phyloP scores from a whole-genome alignment of 2,113 vertebrate species.

The Lagopus muta region DNA sequence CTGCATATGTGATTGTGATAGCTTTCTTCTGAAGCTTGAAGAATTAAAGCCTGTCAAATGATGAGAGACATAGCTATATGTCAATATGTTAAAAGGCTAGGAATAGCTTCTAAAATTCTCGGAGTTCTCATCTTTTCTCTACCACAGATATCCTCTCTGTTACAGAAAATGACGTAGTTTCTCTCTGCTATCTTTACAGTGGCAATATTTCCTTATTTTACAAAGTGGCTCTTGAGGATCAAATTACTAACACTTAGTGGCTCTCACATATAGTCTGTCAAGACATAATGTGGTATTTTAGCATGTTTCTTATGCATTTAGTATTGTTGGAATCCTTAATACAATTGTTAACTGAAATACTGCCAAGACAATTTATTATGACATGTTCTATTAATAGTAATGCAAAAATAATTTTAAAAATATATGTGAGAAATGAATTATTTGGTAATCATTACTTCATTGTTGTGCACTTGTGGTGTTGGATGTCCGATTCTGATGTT shows the following conservation, averaged over 20 bases:
- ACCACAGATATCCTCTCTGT: background rate
- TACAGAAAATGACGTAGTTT: background rate
- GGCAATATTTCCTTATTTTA: background rate
- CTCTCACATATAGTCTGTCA: background rate
- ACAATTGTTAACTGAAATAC: background rate
- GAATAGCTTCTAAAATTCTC: background rate
- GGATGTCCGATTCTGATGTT: background rate
- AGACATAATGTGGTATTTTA: background rate
- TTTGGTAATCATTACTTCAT: background rate
- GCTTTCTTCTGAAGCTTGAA: background rate
- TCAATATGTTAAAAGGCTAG: background rate
- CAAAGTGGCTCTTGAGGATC: background rate
- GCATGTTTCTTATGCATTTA: background rate
- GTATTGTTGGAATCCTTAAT: background rate
- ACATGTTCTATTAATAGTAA: background rate
- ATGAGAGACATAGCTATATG: background rate
- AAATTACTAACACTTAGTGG: background rate
- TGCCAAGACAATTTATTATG: background rate
- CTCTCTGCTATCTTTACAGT: background rate
- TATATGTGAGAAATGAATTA: rapidly evolving
- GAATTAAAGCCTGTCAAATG: background rate
- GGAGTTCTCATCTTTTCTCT: background rate
- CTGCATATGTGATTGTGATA: background rate
- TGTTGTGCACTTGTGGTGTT: background rate
- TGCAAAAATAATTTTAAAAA: background rate